Evolutionary conservation across 2,797 vertebrate species (phyloP), one percentile per base, ranked within the genome.

Genomic region (Poeciliopsis turneri): DNA sequence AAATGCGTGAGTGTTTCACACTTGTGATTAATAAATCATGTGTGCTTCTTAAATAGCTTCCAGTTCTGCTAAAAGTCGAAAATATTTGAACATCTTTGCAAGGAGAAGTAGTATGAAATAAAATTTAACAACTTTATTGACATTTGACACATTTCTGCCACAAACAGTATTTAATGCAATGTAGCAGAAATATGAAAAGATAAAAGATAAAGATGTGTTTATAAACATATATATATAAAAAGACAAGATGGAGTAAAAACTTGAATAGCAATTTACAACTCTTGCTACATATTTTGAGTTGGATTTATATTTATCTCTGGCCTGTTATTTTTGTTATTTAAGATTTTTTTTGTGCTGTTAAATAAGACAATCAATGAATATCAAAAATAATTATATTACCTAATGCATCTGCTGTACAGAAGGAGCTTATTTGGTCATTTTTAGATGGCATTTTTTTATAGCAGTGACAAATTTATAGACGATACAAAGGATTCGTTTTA

Each of bases 1-100:
- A 91, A 97, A 97, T 87, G 97, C 96, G 97, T 98, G 96, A 0
- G 97, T 98, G 91, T 84, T 79, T 72, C 39, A 46, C 53, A 9
- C 10, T 36, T 25, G 23, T 71, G 9, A 77, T 78, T 73, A 23
- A 64, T 47, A 36, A 47, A 9, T 61, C 73, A 41, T 1, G 20
- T 4, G 28, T 64, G 28, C 28, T 84, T 55, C 4, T 41, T 70
- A 55, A 43, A 16, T 18, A 15, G 5, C 73, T 81, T 61, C 49
- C 64, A 16, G 30, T 53, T 53, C 2, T 53, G 20, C 20, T 20
- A 53, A 53, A 53, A 53, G 23, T 53, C 25, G 10, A 53, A 25
- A 53, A 53, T 53, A 53, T 25, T 25, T 53, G 23, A 53, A 53
- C 23, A 25, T 9, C 51, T 53, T 53, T 53, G 51, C 51, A 3